phyloP scores from a whole-genome alignment of 2,888 invertebrate species.

The Clusia tigrina region DNA sequence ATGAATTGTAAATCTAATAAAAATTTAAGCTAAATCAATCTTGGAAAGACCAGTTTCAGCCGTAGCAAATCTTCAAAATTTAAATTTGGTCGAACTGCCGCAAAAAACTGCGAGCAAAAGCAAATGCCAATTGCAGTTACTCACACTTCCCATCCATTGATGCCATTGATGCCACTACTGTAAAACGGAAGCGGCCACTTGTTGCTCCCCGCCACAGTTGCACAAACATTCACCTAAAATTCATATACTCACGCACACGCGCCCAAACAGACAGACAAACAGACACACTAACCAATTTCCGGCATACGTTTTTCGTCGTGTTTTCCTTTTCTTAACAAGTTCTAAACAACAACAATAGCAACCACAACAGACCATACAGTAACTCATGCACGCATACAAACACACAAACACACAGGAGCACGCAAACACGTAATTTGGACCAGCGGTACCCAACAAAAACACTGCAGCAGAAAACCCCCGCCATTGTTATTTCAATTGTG shows the following conservation, averaged over 20 bases:
- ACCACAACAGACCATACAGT: background rate
- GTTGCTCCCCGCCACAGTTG: slow-evolving; percentile 17
- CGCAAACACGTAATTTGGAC: slow-evolving; percentile 4
- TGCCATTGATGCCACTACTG: background rate
- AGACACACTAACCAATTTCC: slow-evolving; percentile 1
- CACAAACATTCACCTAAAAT: background rate
- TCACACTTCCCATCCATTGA: background rate
- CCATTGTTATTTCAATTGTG: slow-evolving; percentile 22
- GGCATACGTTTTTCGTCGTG: slow-evolving; percentile 4
- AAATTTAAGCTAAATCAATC: too few relatives aligned
- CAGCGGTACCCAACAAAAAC: background rate
- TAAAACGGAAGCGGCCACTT: slow-evolving; percentile 20
- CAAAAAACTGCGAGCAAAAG: background rate
- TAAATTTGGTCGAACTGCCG: too few relatives aligned
- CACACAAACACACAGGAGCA: background rate
- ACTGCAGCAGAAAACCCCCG: background rate
- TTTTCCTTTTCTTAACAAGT: slow-evolving; percentile 22
- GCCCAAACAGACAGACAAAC: slow-evolving; percentile 9
- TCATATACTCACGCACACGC: background rate
- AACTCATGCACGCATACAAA: background rate
- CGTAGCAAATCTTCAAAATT: too few relatives aligned
- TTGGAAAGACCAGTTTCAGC: too few relatives aligned
- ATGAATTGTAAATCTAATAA: too few relatives aligned
- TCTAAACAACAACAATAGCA: slow-evolving; percentile 6
- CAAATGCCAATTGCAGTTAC: background rate